Evolutionary conservation across 2,797 vertebrate genomes (phyloP).

Genomic region (Bufotes viridis): DNA sequence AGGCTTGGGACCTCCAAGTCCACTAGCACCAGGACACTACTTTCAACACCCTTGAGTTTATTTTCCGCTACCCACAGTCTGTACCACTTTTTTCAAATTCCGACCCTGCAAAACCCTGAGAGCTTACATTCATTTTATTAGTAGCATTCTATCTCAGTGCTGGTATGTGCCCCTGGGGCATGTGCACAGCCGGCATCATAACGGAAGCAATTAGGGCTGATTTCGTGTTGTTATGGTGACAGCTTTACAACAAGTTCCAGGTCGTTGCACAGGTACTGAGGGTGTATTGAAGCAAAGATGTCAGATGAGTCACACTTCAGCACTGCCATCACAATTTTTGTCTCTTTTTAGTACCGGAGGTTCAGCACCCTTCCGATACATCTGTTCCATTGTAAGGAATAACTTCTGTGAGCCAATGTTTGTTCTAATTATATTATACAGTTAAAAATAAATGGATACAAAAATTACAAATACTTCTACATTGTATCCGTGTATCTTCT

Average conservation of each 20-base stretch:
- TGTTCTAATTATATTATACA: too few species aligned
- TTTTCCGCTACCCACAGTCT: background rate
- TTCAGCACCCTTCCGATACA: background rate
- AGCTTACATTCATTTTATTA: too few species aligned
- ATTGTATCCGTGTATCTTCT: too few species aligned
- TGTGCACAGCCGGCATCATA: background rate
- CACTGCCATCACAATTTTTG: background rate
- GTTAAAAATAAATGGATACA: too few species aligned
- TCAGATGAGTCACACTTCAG: background rate
- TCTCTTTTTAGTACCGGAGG: background rate
- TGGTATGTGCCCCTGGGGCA: background rate
- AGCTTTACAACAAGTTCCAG: slow-evolving; percentile 7
- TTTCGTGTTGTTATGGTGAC: background rate
- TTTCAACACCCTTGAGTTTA: background rate
- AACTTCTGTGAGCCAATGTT: background rate
- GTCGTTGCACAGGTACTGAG: background rate
- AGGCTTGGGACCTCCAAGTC: background rate
- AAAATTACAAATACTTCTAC: too few species aligned
- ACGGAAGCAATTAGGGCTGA: background rate
- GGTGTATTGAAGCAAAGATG: background rate
- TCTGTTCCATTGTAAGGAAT: background rate
- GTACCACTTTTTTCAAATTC: background rate
- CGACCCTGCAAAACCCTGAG: background rate
- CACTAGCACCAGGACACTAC: background rate
- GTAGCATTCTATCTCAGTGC: background rate